Conservation (phyloP, 2,888 invertebrate species). For the Dynastes grantii region DNA sequence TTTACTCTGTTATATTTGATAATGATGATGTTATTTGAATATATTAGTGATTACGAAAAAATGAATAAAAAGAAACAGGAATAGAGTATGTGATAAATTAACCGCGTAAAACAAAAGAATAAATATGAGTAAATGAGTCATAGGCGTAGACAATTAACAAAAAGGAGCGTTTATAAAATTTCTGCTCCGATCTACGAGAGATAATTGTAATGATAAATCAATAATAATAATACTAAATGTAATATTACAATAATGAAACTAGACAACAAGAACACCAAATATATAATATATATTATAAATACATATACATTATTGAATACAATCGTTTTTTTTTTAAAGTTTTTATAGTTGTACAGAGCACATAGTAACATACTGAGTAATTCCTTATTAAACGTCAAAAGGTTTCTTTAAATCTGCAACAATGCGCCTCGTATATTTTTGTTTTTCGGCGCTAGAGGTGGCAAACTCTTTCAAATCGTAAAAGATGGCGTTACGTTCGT, state of each 20-base stretch:
- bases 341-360: background rate
- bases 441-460: background rate
- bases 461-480: no score
- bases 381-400: background rate
- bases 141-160: background rate
- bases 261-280: slow-evolving; percentile 38
- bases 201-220: slow-evolving; percentile 20
- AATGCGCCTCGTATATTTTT: background rate
- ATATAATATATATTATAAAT: background rate
- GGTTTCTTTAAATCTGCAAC: background rate
- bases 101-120: slow-evolving; percentile 24
- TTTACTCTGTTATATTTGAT: background rate
- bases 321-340: no score
- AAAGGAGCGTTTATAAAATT: slow-evolving; percentile 12
- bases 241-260: background rate
- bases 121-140: slow-evolving; percentile 8
- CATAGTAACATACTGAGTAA: background rate
- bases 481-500: no score
- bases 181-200: slow-evolving; percentile 11
- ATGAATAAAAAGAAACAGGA: slow-evolving; percentile 43
- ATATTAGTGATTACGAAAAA: slow-evolving; percentile 14
- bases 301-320: no score
- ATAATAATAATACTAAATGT: slow-evolving; percentile 4
- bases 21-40: slow-evolving; percentile 14
- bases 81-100: slow-evolving; percentile 50